Evolutionary conservation across 2,797 vertebrate genomes (phyloP).

Genomic region (Tragelaphus oryx): DNA sequence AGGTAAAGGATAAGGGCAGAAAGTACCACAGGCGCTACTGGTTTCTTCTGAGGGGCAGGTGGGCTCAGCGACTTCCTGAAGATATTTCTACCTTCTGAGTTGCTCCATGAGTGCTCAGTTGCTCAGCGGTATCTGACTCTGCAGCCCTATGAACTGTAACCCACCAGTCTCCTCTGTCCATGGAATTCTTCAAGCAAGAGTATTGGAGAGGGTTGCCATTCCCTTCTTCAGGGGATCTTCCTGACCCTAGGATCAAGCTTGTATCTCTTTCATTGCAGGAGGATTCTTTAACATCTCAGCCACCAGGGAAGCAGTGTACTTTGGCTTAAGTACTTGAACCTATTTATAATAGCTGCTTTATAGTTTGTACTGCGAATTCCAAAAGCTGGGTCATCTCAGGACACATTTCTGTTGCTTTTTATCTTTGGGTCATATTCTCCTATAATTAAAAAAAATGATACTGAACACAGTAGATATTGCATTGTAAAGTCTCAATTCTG

Average conservation of each 20-base stretch:
- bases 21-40: not conserved
- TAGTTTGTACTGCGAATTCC: not conserved
- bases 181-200: not conserved
- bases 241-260: not conserved
- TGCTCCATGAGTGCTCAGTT: not conserved
- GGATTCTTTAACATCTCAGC: not conserved
- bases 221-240: not conserved
- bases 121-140: not conserved
- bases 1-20: conserved; percentile 83
- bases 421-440: not conserved
- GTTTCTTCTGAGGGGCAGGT: not conserved
- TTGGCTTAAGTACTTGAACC: not conserved
- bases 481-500: not conserved
- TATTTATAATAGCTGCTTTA: not conserved
- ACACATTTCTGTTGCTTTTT: not conserved
- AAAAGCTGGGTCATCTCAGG: not conserved
- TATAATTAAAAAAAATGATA: not conserved
- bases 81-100: not conserved
- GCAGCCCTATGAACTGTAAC: not conserved
- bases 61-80: not conserved
- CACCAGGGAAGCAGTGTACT: not conserved
- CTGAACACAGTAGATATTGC: not conserved
- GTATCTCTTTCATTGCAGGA: not conserved
- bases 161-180: not conserved
- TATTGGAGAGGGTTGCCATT: not conserved